These are phyloP conservation scores for Micoletzkya japonica DNA, from an alignment of 2,888 invertebrate species.

Conservation along the genomic window DNA sequence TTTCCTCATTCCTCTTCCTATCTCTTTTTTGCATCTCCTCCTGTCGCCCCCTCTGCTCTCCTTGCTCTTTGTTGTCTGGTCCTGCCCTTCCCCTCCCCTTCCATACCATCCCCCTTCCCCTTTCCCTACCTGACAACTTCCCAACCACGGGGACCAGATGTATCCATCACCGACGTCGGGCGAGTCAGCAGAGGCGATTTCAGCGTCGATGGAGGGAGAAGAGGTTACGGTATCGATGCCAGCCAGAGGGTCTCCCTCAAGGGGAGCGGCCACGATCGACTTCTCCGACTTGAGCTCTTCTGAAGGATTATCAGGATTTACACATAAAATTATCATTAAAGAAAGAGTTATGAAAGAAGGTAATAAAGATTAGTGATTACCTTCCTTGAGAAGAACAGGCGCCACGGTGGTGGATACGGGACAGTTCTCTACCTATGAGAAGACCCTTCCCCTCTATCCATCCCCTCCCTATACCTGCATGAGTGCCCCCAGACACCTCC, in stretches of 20 bases:
- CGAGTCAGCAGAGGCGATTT: conserved; percentile 5
- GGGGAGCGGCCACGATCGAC: conserved; percentile 23
- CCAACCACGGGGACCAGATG: conserved; percentile 59
- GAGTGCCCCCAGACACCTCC: conserved; percentile 54
- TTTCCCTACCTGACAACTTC: conserved; percentile 54
- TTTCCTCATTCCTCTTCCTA: background rate
- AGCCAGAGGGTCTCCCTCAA: conserved; percentile 27
- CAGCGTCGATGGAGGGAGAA: conserved; percentile 13
- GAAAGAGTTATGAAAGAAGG: conserved; percentile 26
- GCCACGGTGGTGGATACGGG: conserved; percentile 32
- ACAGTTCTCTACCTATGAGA: conserved; percentile 38
- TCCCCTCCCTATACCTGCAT: conserved; percentile 43
- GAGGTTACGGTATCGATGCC: conserved; percentile 22
- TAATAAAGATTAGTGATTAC: background rate
- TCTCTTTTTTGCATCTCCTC: background rate
- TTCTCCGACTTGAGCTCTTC: conserved; percentile 19
- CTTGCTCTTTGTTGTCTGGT: background rate
- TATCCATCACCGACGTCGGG: conserved; percentile 34
- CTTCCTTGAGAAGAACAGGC: conserved; percentile 5
- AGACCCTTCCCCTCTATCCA: background rate
- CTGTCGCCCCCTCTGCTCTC: background rate
- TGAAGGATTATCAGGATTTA: conserved; percentile 11
- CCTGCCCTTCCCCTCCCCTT: background rate
- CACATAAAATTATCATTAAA: conserved; percentile 12
- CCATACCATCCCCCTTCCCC: too few species aligned